Percentiles rank a stretch among this genome's conserved stretches.
Conservation (phyloP, 92 coral and sea anemone species). For the Zoanthus sansibaricus region DNA sequence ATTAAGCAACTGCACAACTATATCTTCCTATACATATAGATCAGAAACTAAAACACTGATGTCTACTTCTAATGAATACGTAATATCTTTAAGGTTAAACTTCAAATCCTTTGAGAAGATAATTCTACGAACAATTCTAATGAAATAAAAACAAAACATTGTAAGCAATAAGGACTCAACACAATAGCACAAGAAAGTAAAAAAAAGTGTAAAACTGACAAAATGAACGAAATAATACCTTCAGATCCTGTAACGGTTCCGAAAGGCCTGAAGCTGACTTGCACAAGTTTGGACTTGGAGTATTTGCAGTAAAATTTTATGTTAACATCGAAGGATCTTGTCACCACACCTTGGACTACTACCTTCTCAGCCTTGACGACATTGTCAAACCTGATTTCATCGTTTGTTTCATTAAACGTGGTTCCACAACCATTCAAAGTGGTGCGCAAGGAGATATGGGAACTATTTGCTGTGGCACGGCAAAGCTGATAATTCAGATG, state of each 20-base stretch:
- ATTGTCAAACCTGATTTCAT: conserved; percentile 39
- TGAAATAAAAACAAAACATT: too few species aligned
- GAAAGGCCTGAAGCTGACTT: conserved; percentile 47
- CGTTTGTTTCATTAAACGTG: conserved; percentile 46
- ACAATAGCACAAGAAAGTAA: too few species aligned
- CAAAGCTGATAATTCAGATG: conserved; percentile 51
- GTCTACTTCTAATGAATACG: too few species aligned
- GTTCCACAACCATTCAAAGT: conserved; percentile 61
- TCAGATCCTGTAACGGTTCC: conserved; percentile 38
- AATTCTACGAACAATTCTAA: too few species aligned
- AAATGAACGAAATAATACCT: conserved; percentile 23
- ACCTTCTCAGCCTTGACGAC: conserved; percentile 42
- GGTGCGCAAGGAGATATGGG: conserved; percentile 48
- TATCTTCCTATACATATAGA: too few species aligned
- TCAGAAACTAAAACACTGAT: too few species aligned
- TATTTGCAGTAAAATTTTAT: conserved; percentile 59
- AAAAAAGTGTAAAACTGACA: too few species aligned
- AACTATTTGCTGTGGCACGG: conserved; percentile 20
- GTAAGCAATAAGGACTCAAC: too few species aligned
- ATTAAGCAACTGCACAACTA: too few species aligned
- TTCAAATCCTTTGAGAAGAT: too few species aligned
- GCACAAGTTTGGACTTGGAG: conserved; percentile 40
- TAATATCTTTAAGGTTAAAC: too few species aligned
- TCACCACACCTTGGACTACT: conserved; percentile 3
- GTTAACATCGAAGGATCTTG: conserved; percentile 37